These are phyloP conservation scores for Lepidothrix coronata DNA, from an alignment of 2,113 vertebrate species.

Conservation along the genomic window DNA sequence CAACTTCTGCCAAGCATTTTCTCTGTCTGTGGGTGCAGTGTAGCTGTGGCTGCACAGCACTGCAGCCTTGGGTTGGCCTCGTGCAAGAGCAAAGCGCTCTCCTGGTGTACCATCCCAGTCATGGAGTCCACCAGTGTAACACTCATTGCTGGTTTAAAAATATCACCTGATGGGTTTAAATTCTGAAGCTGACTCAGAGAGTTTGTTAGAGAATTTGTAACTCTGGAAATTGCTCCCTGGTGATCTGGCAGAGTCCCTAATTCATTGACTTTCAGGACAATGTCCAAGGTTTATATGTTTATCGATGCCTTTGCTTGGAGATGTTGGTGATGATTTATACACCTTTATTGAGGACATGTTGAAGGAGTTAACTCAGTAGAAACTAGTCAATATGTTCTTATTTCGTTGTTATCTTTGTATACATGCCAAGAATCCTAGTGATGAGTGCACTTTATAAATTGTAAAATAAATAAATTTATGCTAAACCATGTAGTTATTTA, in stretches of 20 bases:
- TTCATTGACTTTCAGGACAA: not conserved
- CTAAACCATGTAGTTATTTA: conserved; percentile 56
- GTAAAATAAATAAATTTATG: conserved; percentile 59
- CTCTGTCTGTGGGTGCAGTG: fast-evolving
- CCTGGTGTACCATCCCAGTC: not conserved
- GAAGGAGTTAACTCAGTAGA: conserved; percentile 21
- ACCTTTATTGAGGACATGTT: not conserved
- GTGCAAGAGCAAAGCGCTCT: too few species aligned
- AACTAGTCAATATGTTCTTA: conserved; percentile 39
- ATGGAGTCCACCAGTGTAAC: not conserved
- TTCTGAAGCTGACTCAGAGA: not conserved
- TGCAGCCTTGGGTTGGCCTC: not conserved
- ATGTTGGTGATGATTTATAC: conserved; percentile 19
- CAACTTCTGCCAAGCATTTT: not conserved
- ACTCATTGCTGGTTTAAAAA: not conserved
- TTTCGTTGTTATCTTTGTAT: conserved; percentile 27
- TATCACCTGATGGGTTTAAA: not conserved
- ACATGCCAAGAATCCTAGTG: conserved; percentile 8
- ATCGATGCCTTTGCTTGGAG: not conserved
- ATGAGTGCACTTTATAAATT: conserved; percentile 39
- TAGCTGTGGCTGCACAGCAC: not conserved
- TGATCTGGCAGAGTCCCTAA: not conserved
- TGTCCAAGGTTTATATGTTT: not conserved
- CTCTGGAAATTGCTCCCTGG: not conserved
- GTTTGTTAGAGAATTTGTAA: not conserved